Evolutionary conservation across 2,888 invertebrate genomes (phyloP), one percentile per base, ranked within the genome.

Genomic region (Chrysodeixis includens): DNA sequence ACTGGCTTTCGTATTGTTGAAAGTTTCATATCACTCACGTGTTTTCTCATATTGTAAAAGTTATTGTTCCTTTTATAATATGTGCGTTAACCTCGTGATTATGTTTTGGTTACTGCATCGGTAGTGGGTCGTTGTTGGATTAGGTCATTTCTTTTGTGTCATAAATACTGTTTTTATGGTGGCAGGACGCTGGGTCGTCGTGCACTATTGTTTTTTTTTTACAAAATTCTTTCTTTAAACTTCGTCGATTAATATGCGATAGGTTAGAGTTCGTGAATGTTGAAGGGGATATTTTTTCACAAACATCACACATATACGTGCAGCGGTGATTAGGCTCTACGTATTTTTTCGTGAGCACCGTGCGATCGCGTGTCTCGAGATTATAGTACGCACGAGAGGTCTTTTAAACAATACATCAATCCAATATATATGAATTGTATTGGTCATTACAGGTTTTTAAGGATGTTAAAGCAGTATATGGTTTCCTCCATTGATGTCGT

Each of bases 1-100:
- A 0, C 56, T 32, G 71, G 49, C 59, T 66, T 71, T 59, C 53
- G 53, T 64, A 55, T 58, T 44, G 30, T 53, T 72, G 61, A 62
- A 73, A 62, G 49, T 51, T 75, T 57, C 16, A 14, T 22, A n/a
- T 14, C 7, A n/a, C 10, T 4, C 66, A 72, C 49, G 30, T 72
- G 60, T 52, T 58, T 30, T 18, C 46, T 20, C 46, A 49, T 49
- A 20, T 49, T 49, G 40, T 40, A 40, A 40, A 40, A 40, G 40
- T 40, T n/a, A 40, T 40, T 40, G 40, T 40, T 40, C n/a, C 4
- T n/a, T 14, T 40, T 14, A 40, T 40, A 40, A 40, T 40, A 40
- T 40, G 40, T 40, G 40, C 6, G 6, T 40, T 12, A 6, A 40
- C 14, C 40, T n/a, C 40, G 40, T 40, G 40, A 40, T 40, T 40